Percentiles rank a stretch among this genome's conserved stretches.
Conservation (phyloP, 2,888 invertebrate species). For the Caenorhabditis sp. region DNA sequence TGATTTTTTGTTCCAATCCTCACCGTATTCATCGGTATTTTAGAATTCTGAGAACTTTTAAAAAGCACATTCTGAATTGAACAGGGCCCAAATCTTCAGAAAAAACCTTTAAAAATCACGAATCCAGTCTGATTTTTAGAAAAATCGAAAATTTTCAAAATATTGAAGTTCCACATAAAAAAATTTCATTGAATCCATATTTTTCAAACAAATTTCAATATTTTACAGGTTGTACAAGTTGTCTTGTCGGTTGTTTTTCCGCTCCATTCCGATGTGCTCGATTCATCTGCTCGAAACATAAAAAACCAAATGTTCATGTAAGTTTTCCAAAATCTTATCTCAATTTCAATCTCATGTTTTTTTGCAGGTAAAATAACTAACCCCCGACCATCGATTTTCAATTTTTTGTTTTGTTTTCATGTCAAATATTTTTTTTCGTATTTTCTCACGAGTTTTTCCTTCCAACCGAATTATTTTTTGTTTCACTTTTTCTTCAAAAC, state of each 20-base stretch:
- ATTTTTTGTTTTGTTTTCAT: constrained; percentile 19
- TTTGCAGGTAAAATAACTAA: constrained; percentile 22
- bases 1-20: too few species aligned
- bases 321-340: constrained; percentile 5
- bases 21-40: too few species aligned
- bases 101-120: too few species aligned
- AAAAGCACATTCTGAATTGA: too few species aligned
- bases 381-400: constrained; percentile 1
- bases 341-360: background rate
- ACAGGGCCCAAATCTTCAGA: too few species aligned
- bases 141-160: too few species aligned
- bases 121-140: too few species aligned
- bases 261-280: constrained; percentile 30
- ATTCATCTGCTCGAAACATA: constrained; percentile 7
- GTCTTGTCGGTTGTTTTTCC: constrained; percentile 29
- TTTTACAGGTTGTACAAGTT: constrained; percentile 25
- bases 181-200: too few species aligned
- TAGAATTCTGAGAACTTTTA: too few species aligned
- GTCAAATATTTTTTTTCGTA: constrained; percentile 6
- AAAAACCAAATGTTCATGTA: constrained; percentile 22
- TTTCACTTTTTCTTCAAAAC: too few species aligned
- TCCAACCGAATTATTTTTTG: background rate
- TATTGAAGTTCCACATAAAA: too few species aligned
- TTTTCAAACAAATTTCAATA: background rate
- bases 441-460: background rate